Evolutionary conservation across 2,113 vertebrate species (phyloP).

Genomic region (Phyllopteryx taeniolatus): DNA sequence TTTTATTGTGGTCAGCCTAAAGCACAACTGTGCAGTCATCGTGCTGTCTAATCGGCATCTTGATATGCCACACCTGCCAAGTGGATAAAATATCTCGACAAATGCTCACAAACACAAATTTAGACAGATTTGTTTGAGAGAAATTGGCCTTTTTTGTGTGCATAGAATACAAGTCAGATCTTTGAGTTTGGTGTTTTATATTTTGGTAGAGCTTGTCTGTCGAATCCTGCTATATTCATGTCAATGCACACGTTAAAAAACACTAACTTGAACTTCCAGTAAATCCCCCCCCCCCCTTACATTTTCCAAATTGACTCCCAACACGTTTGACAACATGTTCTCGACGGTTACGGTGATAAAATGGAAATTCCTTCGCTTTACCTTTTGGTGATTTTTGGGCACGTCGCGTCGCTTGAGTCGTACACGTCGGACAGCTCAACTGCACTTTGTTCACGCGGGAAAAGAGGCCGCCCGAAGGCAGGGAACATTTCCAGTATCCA

Average conservation of each 20-base stretch:
- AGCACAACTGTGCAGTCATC: no score
- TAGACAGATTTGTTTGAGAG: no score
- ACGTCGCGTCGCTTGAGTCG: neutral
- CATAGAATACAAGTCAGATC: no score
- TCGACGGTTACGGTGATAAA: neutral
- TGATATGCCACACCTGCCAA: no score
- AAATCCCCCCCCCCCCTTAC: neutral
- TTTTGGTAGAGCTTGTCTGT: no score
- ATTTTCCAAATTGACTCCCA: neutral
- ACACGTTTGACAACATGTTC: neutral
- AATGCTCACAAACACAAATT: no score
- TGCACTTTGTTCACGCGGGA: neutral
- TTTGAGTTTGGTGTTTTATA: neutral
- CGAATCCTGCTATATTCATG: no score
- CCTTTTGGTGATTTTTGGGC: neutral
- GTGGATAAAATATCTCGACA: no score
- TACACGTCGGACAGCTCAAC: neutral
- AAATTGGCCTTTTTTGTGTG: no score
- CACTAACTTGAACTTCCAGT: neutral
- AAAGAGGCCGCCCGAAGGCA: neutral
- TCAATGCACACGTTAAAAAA: no score
- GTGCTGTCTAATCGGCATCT: no score
- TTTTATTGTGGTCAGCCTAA: no score
- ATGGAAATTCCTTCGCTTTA: neutral
- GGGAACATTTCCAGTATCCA: neutral